Base-by-base conservation (phyloP, 2,888 invertebrate species). In the Parnassius orleans region DNA sequence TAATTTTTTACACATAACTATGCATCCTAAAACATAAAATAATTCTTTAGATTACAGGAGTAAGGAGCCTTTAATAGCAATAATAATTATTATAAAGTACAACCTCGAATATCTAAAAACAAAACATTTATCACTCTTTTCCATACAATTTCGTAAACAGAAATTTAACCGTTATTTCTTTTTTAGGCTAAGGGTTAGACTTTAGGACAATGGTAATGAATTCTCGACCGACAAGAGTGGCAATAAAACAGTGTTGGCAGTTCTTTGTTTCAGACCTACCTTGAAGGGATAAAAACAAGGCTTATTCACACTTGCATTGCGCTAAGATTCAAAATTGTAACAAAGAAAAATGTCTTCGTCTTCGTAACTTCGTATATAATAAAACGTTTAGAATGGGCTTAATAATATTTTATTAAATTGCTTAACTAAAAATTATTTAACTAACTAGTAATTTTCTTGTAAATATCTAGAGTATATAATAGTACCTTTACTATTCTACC, bases 201-300 rank as follows among this genome's bases (percentile, higher is more conserved):
- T 63, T 53, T 57, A 58, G 58, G 43, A 63, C 62, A 63, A 63
- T 58, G 50, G 58, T 62, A 62, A 62, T 53, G 62, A 62, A 62
- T 62, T 62, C 62, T 57, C 50, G 62, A 19, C 58, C 53, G 62
- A 58, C 62, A 54, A 58, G 58, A 58, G 62, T 54, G 62, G 62
- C 62, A 63, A 63, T 63, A 63, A 63, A 63, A 63, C 53, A 41
- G 62, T 41, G 58, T 53, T 57, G 62, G 57, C 58, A 58, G 62
- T 14, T 48, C 62, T 63, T 63, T 63, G 58, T 63, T 62, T 48
- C 57, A 48, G 50, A 15, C 14, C 33, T 44, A 57, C 53, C 57
- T 53, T 48, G 61, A 42, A 62, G 62, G 62, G 62, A 42, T 54
- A 53, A 47, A 57, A 63, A 58, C 62, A 44, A 63, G 58, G 41